A percentile compares a stretch with the other conserved stretches of the same genome.
Evolutionary conservation across 2,888 invertebrate species (phyloP).

Genomic region (Rotaria magnacalcarata): DNA sequence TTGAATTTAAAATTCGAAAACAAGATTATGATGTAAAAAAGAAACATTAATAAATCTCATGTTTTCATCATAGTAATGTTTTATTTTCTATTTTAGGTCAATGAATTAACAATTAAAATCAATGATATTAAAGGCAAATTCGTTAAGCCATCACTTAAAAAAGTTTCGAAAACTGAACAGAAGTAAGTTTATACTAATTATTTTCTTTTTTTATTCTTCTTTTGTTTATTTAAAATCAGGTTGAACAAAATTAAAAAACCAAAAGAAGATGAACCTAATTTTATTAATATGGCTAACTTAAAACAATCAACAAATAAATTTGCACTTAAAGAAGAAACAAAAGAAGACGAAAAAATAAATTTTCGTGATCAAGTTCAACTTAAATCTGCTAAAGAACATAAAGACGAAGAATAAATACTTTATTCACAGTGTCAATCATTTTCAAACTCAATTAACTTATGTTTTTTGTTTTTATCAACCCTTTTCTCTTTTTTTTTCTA

Average conservation of each 20-base stretch:
- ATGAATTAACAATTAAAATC: slow-evolving; percentile 96
- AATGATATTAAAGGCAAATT: slow-evolving; percentile 99
- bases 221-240: slow-evolving; percentile 51
- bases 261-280: slow-evolving; percentile 74
- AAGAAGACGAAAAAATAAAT: slow-evolving; percentile 45
- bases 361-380: slow-evolving; percentile 45
- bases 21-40: slow-evolving; percentile 85
- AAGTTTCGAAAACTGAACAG: slow-evolving; percentile 93
- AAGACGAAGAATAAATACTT: slow-evolving; percentile 34
- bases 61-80: slow-evolving; percentile 48
- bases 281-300: slow-evolving; percentile 98
- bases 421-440: not conserved
- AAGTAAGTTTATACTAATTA: slow-evolving; percentile 51
- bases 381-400: slow-evolving; percentile 46
- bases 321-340: slow-evolving; percentile 74
- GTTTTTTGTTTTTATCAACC: not conserved
- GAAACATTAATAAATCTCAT: slow-evolving; percentile 34
- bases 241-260: slow-evolving; percentile 88
- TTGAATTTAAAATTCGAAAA: slow-evolving; percentile 88
- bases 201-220: too few species aligned
- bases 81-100: slow-evolving; percentile 68
- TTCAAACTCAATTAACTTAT: not conserved
- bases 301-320: slow-evolving; percentile 88
- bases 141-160: slow-evolving; percentile 96
- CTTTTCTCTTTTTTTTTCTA: not conserved